Evolutionary conservation across 2,113 vertebrate species (phyloP).

Genomic region (Atlantisia rogersi): DNA sequence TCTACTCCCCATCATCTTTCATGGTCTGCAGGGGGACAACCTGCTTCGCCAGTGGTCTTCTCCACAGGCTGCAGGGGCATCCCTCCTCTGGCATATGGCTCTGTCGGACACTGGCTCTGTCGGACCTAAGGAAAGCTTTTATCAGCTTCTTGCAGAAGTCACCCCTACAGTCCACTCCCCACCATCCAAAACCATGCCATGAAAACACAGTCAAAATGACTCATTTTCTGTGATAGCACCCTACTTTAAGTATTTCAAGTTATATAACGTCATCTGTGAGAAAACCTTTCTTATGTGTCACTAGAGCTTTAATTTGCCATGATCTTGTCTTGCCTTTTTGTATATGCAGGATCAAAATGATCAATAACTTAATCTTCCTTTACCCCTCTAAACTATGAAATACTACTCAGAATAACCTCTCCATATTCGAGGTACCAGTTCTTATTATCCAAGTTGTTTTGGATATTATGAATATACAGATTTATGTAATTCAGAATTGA

Average conservation of each 20-base stretch:
- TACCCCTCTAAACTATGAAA: background rate
- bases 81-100: too few species aligned
- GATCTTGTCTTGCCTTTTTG: background rate
- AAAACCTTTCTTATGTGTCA: background rate
- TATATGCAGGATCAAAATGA: background rate
- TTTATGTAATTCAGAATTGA: background rate
- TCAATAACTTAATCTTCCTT: background rate
- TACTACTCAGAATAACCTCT: background rate
- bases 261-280: background rate
- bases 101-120: too few species aligned
- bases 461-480: background rate
- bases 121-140: too few species aligned
- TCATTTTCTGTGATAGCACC: background rate
- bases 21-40: too few species aligned
- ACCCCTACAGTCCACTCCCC: too few species aligned
- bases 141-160: too few species aligned
- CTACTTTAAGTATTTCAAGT: background rate
- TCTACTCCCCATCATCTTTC: too few species aligned
- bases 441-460: background rate
- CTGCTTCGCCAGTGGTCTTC: too few species aligned
- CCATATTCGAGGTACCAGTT: background rate
- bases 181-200: too few species aligned
- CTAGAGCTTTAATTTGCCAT: background rate
- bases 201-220: background rate
- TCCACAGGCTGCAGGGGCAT: too few species aligned